Evolutionary conservation across 2,113 vertebrate species (phyloP).

Genomic region (Hassar affinis): DNA sequence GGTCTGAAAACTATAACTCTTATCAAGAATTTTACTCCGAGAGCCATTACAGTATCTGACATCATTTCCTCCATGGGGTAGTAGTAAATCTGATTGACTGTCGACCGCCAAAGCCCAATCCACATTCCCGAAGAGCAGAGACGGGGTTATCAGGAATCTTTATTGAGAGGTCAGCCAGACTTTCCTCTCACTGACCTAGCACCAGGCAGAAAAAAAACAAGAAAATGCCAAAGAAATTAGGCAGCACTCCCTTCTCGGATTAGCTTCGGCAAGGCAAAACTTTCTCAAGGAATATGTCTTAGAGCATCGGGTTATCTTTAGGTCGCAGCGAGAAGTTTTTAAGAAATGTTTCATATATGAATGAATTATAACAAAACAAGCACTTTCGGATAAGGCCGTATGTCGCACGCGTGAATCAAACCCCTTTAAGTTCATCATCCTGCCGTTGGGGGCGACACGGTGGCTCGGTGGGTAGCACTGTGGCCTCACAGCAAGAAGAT

Average conservation of each 20-base stretch:
- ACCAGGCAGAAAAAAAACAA: conserved; percentile 8
- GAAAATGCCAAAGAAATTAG: conserved; percentile 38
- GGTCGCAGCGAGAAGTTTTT: not conserved
- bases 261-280: conserved; percentile 14
- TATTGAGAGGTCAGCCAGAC: conserved; percentile 48
- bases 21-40: not conserved
- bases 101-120: conserved; percentile 35
- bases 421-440: not conserved
- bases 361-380: not conserved
- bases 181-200: conserved; percentile 26
- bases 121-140: conserved; percentile 42
- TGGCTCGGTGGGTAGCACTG: no score
- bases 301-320: conserved; percentile 1
- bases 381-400: not conserved
- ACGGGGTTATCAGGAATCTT: conserved; percentile 45
- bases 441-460: no score
- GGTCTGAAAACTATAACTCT: not conserved
- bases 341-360: not conserved
- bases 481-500: no score
- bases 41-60: conserved; percentile 17
- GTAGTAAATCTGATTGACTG: conserved; percentile 46
- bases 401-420: not conserved
- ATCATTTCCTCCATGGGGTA: conserved; percentile 41
- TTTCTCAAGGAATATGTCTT: conserved; percentile 29
- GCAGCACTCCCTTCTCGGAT: conserved; percentile 27